Conservation (phyloP, 2,888 invertebrate species). For the Pilophorus perplexus region DNA sequence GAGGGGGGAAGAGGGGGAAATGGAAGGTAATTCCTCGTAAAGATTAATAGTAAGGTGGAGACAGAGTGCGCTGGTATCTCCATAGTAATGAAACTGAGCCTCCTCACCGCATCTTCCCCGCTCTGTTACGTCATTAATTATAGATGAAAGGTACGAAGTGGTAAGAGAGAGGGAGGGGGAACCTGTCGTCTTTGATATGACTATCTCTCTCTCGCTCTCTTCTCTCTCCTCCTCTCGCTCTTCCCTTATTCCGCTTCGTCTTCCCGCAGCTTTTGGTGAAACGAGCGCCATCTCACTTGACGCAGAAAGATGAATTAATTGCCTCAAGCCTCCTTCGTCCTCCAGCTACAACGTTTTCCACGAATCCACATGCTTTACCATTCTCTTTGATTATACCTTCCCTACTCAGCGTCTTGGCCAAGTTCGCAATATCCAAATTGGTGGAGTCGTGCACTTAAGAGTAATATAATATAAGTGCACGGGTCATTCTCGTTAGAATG, state of each 20-base stretch:
- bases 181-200: slow-evolving; percentile 16
- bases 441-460: too few species aligned
- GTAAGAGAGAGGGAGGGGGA: not conserved
- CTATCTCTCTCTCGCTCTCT: not conserved
- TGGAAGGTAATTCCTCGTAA: slow-evolving; percentile 37
- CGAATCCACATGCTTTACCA: too few species aligned
- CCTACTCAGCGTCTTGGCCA: too few species aligned
- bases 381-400: too few species aligned
- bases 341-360: too few species aligned
- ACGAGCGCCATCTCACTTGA: slow-evolving; percentile 11
- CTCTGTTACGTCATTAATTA: slow-evolving; percentile 36
- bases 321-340: slow-evolving; percentile 18
- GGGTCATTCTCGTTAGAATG: too few species aligned
- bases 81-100: slow-evolving; percentile 35
- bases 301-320: slow-evolving; percentile 35
- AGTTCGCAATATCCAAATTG: too few species aligned
- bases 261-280: not conserved
- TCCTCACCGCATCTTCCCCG: slow-evolving; percentile 30
- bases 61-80: slow-evolving; percentile 31
- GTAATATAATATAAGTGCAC: too few species aligned
- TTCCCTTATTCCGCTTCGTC: slow-evolving; percentile 3
- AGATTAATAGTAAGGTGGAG: slow-evolving; percentile 30
- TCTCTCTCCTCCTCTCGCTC: not conserved
- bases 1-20: too few species aligned
- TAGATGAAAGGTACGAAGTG: slow-evolving; percentile 36